These are phyloP conservation scores for Pristionchus exspectatus DNA, from an alignment of 2,888 invertebrate genomes.

Conservation along the genomic window DNA sequence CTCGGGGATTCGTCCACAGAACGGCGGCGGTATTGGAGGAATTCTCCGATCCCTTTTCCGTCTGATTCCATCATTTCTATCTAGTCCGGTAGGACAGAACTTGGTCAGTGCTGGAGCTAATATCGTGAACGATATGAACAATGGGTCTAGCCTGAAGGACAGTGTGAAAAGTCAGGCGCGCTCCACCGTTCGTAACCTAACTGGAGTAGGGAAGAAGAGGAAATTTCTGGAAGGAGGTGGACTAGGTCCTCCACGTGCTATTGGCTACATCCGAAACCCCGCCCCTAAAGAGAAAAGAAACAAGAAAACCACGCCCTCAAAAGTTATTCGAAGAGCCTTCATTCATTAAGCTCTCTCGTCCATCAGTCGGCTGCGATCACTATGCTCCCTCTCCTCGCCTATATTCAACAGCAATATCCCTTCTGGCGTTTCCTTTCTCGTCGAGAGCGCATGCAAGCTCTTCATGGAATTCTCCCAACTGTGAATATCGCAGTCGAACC, in stretches of 20 bases:
- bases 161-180: neutral
- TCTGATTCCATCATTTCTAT: neutral
- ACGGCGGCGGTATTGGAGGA: neutral
- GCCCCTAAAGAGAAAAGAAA: neutral
- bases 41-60: neutral
- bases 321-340: neutral
- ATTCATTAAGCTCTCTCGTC: neutral
- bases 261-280: neutral
- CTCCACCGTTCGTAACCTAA: neutral
- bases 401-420: conserved; percentile 13
- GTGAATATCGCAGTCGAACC: neutral
- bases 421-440: neutral
- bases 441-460: neutral
- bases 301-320: neutral
- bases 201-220: neutral
- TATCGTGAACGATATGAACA: neutral
- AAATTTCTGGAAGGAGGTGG: neutral
- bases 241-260: neutral
- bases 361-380: neutral
- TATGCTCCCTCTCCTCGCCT: neutral
- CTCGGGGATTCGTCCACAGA: neutral
- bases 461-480: neutral
- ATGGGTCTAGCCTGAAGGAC: neutral
- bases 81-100: neutral
- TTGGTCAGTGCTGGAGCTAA: neutral